These are phyloP conservation scores for Elegia similella DNA, from an alignment of 2,888 invertebrate genomes.

Conservation along the genomic window DNA sequence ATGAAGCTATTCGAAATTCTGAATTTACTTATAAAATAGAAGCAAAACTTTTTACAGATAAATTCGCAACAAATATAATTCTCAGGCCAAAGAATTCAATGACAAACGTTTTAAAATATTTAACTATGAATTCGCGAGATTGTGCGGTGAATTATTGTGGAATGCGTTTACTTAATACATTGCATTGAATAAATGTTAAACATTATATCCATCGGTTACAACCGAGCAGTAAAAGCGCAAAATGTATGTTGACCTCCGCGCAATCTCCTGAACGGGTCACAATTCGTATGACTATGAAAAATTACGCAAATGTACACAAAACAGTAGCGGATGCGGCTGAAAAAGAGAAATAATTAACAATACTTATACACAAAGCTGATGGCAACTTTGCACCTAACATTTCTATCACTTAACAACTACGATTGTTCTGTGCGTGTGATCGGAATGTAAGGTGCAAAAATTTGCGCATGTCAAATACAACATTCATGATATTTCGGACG, in stretches of 20 bases:
- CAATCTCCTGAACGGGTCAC: conserved; percentile 13
- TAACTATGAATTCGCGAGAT: conserved; percentile 22
- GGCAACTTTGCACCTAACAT: conserved; percentile 46
- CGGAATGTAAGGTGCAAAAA: conserved; percentile 63
- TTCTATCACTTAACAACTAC: conserved; percentile 26
- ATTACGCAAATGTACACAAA: conserved; percentile 68
- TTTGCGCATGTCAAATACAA: conserved; percentile 47
- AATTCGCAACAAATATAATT: conserved; percentile 47
- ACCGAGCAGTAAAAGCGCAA: too few relatives aligned
- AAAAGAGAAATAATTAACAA: conserved; percentile 63
- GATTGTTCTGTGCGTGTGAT: conserved; percentile 42
- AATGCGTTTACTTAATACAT: too few relatives aligned
- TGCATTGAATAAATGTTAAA: too few relatives aligned
- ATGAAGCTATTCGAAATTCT: conserved; percentile 13
- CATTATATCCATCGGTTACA: too few relatives aligned
- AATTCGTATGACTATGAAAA: conserved; percentile 48
- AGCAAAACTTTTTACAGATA: conserved; percentile 53
- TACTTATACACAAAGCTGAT: conserved; percentile 52
- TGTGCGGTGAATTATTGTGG: too few relatives aligned
- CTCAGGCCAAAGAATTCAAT: conserved; percentile 51
- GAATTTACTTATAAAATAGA: conserved; percentile 29
- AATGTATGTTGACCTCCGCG: too few relatives aligned
- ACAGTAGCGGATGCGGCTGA: conserved; percentile 71
- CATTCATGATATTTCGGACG: conserved; percentile 46
- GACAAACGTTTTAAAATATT: conserved; percentile 49